Conservation (phyloP, 2,888 invertebrate species). For the Polietes domitor region DNA sequence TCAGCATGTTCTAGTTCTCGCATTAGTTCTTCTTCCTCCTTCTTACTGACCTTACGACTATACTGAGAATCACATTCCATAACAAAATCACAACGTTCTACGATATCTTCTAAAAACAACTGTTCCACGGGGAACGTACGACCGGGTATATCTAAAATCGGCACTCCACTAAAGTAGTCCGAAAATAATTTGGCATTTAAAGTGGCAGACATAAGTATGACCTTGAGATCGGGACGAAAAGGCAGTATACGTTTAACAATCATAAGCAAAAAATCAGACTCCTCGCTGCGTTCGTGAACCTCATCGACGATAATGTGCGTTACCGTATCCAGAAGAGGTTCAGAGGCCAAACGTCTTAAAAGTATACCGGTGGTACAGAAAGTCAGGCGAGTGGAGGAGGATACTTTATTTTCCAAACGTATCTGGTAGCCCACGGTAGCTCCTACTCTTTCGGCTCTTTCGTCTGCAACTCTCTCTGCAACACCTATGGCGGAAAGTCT, state of each 20-base stretch:
- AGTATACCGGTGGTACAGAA: conserved; percentile 97
- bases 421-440: conserved; percentile 86
- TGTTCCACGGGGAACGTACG: conserved; percentile 92
- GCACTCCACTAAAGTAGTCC: conserved; percentile 89
- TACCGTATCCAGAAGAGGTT: conserved; percentile 87
- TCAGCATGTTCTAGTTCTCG: conserved; percentile 86
- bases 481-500: conserved; percentile 95
- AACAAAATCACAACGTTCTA: conserved; percentile 85
- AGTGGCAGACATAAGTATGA: conserved; percentile 97
- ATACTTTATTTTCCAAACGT: conserved; percentile 89
- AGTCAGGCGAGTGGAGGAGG: conserved; percentile 89
- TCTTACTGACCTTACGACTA: conserved; percentile 84
- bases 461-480: conserved; percentile 94
- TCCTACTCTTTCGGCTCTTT: conserved; percentile 87
- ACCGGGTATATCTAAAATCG: conserved; percentile 91
- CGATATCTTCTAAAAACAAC: conserved; percentile 90
- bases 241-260: conserved; percentile 89
- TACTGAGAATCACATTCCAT: conserved; percentile 84
- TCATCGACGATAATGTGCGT: conserved; percentile 95
- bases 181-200: conserved; percentile 92
- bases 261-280: conserved; percentile 93
- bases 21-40: conserved; percentile 83
- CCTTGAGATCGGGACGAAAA: conserved; percentile 87
- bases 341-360: conserved; percentile 90
- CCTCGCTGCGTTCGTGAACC: conserved; percentile 95